Evolutionary conservation across 2,113 vertebrate genomes (phyloP).

Genomic region (Procavia capensis): DNA sequence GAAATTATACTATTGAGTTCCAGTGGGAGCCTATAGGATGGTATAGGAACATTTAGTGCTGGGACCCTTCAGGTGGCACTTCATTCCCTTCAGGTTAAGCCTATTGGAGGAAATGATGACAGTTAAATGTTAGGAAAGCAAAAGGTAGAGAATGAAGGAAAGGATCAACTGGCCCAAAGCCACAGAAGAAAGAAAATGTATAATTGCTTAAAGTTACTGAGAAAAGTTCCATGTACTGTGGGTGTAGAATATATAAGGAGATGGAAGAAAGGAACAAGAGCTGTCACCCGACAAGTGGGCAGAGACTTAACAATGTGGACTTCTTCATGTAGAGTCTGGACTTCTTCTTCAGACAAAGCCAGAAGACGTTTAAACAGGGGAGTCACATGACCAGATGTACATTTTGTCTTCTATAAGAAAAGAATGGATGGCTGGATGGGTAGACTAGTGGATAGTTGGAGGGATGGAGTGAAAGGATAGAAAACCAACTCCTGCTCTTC

Average conservation of each 20-base stretch:
- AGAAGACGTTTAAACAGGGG: not conserved
- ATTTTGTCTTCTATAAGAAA: not conserved
- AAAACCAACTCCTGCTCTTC: not conserved
- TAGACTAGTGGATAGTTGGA: not conserved
- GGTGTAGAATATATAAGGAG: not conserved
- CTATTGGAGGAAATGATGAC: not conserved
- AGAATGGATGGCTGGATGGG: not conserved
- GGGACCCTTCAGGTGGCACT: not conserved
- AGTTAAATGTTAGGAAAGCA: not conserved
- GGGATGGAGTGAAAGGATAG: not conserved
- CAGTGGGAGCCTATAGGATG: not conserved
- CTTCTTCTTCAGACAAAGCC: not conserved
- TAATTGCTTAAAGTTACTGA: not conserved
- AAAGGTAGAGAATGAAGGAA: not conserved
- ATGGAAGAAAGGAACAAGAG: not conserved
- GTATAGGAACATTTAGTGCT: not conserved
- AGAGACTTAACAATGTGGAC: not conserved
- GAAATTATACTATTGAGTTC: not conserved
- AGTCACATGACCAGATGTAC: not conserved
- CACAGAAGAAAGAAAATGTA: not conserved
- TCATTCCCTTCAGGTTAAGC: not conserved
- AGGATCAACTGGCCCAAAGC: not conserved
- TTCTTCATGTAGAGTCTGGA: not conserved
- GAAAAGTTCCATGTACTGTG: not conserved
- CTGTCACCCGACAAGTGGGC: not conserved